Base-by-base conservation (phyloP, 2,797 vertebrate genomes). In the Choloepus didactylus region DNA sequence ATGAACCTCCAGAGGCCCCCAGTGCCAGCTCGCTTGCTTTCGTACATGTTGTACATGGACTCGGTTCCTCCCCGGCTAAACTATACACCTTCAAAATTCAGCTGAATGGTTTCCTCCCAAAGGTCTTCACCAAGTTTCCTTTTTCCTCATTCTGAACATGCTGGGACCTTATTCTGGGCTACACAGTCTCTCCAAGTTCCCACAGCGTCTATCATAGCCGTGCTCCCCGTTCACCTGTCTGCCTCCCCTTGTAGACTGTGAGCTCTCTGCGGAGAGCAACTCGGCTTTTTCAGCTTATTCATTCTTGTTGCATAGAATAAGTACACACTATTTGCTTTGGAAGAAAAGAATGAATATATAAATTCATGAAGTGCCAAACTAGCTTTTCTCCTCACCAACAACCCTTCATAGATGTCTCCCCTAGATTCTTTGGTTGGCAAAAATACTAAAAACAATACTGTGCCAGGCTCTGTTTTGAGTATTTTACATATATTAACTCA, bases 371-470 rank as follows among this genome's bases (percentile, higher is more conserved):
- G 59, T 38, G 31, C 70, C 35, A 75, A 25, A 19, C 46, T 38
- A 56, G 70, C 79, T n/a, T 64, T 44, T 89, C 81, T 79, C 75
- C 80, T 82, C 49, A 23, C 46, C 87, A 94, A 69, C 29, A 83
- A 66, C 38, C 11, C 62, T 73, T 77, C 49, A 14, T 10, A 31
- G 84, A 59, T 25, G 21, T 31, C 51, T 64, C 85, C 41, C 31
- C 66, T 21, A 16, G 16, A 76, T 73, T 77, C 62, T 60, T 75
- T n/a, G 64, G 46, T 16, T 86, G 60, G 70, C 54, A 67, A 70
- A 25, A 44, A 38, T 35, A 79, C 77, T 18, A 93, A 73, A 82
- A 77, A 76, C 0, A 9, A 89, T 21, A 64, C 49, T 4, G 31
- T 10, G 15, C 21, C 25, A 51, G 41, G n/a, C 44, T 89, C 88